These are phyloP conservation scores for Campoletis sonorensis DNA, from an alignment of 1,140 invertebrate genomes.

Conservation along the genomic window DNA sequence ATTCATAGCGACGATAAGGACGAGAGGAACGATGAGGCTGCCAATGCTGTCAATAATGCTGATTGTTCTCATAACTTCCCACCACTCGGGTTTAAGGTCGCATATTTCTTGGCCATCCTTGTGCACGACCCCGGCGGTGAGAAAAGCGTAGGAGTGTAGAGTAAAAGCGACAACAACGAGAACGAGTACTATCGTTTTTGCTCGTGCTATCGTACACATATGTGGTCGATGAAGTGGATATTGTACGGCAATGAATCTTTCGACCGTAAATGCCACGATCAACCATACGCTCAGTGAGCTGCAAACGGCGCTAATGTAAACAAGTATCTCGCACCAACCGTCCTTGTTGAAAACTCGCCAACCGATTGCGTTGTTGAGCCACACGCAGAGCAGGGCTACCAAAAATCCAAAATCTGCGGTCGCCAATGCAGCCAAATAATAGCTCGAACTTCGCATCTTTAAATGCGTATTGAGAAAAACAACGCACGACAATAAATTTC, in stretches of 20 bases:
- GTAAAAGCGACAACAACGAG: constrained; percentile 73
- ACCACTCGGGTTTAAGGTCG: constrained; percentile 72
- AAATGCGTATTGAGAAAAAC: constrained; percentile 79
- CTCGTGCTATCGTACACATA: constrained; percentile 80
- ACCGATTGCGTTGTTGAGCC: constrained; percentile 76
- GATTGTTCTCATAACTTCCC: constrained; percentile 75
- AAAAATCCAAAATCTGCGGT: constrained; percentile 78
- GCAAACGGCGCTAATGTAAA: constrained; percentile 79
- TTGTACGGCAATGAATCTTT: constrained; percentile 82
- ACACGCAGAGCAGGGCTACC: constrained; percentile 75
- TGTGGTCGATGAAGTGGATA: constrained; percentile 80
- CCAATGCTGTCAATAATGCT: constrained; percentile 79
- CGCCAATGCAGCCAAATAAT: constrained; percentile 79
- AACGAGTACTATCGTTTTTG: constrained; percentile 77
- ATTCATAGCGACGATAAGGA: constrained; percentile 80
- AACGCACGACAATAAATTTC: constrained; percentile 78
- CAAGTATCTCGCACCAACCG: constrained; percentile 79
- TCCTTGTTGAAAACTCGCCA: constrained; percentile 76
- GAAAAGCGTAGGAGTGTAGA: constrained; percentile 77
- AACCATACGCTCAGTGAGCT: constrained; percentile 80
- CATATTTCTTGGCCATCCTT: constrained; percentile 73
- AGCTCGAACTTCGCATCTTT: constrained; percentile 78
- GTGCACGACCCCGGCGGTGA: constrained; percentile 73
- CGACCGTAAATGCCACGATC: constrained; percentile 82
- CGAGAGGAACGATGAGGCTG: constrained; percentile 78